Conservation (phyloP, 2,113 vertebrate genomes). For the Ardeotis arabs region DNA sequence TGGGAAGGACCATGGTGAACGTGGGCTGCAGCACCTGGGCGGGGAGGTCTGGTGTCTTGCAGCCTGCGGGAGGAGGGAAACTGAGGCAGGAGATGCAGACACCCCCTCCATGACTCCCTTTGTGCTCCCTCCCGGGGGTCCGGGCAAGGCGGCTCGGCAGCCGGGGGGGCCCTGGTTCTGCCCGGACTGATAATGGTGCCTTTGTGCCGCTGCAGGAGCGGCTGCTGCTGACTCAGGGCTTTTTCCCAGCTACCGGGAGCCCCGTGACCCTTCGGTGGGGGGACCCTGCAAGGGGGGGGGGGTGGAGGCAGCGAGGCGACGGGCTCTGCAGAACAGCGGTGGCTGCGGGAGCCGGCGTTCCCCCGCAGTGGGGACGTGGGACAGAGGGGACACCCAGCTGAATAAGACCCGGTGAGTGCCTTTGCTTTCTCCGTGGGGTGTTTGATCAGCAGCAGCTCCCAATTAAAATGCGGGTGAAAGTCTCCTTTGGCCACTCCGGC, state of each 20-base stretch:
- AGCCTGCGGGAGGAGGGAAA: neutral
- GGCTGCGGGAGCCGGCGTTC: accelerated
- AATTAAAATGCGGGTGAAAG: neutral
- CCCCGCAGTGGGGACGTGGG: neutral
- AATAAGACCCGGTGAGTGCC: constrained; percentile 30
- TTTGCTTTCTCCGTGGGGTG: neutral
- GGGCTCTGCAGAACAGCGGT: neutral
- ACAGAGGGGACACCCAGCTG: neutral
- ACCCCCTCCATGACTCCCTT: accelerated
- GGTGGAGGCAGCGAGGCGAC: neutral
- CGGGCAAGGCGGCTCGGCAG: accelerated
- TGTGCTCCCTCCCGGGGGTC: neutral
- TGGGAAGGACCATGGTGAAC: neutral
- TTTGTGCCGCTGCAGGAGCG: constrained; percentile 32
- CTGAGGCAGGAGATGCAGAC: neutral
- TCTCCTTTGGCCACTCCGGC: accelerated
- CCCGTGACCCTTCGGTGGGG: constrained; percentile 6
- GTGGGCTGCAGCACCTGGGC: neutral
- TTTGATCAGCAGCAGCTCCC: neutral
- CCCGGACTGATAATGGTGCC: neutral
- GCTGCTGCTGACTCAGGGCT: constrained; percentile 60
- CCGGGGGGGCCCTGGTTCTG: neutral
- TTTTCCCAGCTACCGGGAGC: neutral
- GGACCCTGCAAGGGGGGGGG: neutral
- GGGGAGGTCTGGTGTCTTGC: neutral